Conservation (phyloP, 92 coral and sea anemone genomes). For the Epizoanthus fatuus region DNA sequence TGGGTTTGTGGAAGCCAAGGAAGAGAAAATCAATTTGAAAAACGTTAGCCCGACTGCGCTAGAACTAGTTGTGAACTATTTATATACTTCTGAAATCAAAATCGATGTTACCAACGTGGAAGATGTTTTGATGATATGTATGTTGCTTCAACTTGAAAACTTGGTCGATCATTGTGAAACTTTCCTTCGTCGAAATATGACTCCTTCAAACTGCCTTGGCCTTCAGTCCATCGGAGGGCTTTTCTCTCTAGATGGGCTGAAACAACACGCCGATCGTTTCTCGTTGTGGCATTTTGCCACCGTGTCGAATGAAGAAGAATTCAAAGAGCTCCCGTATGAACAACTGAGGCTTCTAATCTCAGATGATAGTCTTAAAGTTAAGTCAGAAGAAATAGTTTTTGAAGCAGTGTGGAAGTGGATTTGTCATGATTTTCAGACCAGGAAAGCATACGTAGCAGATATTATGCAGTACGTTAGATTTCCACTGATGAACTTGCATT, state of each 20-base stretch:
- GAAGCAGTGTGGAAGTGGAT: conserved; percentile 99
- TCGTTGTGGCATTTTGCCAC: conserved; percentile 95
- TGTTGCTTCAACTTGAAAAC: conserved; percentile 83
- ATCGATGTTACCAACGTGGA: conserved; percentile 90
- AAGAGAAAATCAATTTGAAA: conserved; percentile 84
- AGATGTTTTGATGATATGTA: conserved; percentile 85
- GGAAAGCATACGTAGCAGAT: conserved; percentile 82
- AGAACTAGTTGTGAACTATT: conserved; percentile 80
- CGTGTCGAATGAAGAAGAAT: conserved; percentile 96
- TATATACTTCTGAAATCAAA: conserved; percentile 95
- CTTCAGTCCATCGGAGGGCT: conserved; percentile 89
- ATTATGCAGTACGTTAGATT: conserved; percentile 95
- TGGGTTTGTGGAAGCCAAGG: conserved; percentile 93
- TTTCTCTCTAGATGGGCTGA: conserved; percentile 85
- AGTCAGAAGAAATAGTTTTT: conserved; percentile 93
- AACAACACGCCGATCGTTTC: conserved; percentile 92
- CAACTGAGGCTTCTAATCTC: conserved; percentile 81
- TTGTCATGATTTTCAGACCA: conserved; percentile 81
- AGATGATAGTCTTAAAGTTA: conserved; percentile 95
- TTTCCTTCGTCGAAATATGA: conserved; percentile 96
- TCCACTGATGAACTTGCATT: conserved; percentile 93
- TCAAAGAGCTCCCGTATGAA: conserved; percentile 83
- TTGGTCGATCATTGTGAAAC: conserved; percentile 98
- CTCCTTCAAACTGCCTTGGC: conserved; percentile 95
- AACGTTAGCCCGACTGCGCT: conserved; percentile 86